A percentile compares a stretch with the other conserved stretches of the same genome.
These are phyloP conservation scores for Charina bottae DNA, from an alignment of 2,113 vertebrate species.

Conservation along the genomic window DNA sequence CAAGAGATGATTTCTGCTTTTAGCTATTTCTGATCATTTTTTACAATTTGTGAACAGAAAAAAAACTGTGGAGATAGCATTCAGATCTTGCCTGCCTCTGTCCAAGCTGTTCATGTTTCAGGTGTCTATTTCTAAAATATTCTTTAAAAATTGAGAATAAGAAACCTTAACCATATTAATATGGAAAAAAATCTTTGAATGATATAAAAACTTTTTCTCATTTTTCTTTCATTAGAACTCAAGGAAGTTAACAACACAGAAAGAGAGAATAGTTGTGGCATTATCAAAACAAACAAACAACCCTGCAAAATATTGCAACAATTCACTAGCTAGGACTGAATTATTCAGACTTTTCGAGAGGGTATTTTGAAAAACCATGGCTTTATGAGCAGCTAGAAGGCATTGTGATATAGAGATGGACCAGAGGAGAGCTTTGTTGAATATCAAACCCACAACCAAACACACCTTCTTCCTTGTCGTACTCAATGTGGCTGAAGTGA, in stretches of 20 bases:
- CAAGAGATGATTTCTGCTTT: not conserved
- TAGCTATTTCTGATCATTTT: not conserved
- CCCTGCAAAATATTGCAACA: not conserved
- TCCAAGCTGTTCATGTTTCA: not conserved
- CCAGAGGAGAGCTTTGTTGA: not conserved
- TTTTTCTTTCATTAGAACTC: not conserved
- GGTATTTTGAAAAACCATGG: no score
- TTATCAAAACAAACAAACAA: not conserved
- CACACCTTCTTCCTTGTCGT: not conserved
- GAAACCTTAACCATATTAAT: conserved; percentile 14
- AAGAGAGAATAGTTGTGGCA: not conserved
- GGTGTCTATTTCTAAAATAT: not conserved
- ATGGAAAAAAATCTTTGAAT: not conserved
- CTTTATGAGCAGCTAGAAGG: no score
- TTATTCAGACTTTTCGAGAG: no score
- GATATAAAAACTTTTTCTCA: not conserved
- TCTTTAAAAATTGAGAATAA: not conserved
- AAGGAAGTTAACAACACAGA: not conserved
- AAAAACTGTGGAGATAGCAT: not conserved
- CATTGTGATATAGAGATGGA: no score
- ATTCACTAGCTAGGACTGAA: no score
- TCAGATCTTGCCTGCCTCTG: not conserved
- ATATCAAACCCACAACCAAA: not conserved
- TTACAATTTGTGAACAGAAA: not conserved
- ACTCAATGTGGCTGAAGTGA: not conserved